Base-by-base conservation (phyloP, 2,113 vertebrate genomes). In the Tor tambroides region DNA sequence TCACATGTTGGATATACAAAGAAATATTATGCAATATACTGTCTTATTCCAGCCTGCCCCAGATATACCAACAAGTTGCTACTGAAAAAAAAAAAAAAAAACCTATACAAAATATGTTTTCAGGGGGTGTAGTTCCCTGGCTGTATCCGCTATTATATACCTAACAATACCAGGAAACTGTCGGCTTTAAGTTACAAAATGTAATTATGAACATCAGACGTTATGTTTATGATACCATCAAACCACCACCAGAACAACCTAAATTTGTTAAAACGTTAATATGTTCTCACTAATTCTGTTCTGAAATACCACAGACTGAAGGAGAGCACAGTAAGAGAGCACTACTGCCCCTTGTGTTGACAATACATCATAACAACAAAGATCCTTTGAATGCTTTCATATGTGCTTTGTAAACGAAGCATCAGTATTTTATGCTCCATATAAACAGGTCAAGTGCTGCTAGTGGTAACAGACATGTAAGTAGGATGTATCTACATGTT, bases 371-470 rank as follows among this genome's bases (percentile, higher is more conserved):
- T 83, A 71, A 82, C 21, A 17, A 28, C 54, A 80, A 5, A 43
- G 7, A 81, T 51, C n/a, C 59, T 49, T 71, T 54, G 30, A 80
- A 54, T 6, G 46, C 38, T n/a, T 69, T 17, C 15, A 6, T 71
- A 43, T 84, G 41, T 61, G 12, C 54, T 61, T 71, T 69, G 80
- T 35, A 49, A 82, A 75, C 38, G 35, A 67, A 38, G 46, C 71
- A 71, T 71, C 7, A 15, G 32, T 59, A 35, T n/a, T 72, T 74
- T 32, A 32, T 30, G 17, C 38, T 83, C 3, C 12, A 67, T 41
- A 56, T 71, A 80, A 41, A 86, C 59, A 89, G 43, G 86, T 69
- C 23, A 89, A 91, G 90, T 88, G 88, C 89, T 88, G 87, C 87
- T 79, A 75, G 86, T 87, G 80, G 69, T 81, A 83, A 82, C 80